These are phyloP conservation scores for Arizona elegans DNA, from an alignment of 2,113 vertebrate species.

Conservation along the genomic window DNA sequence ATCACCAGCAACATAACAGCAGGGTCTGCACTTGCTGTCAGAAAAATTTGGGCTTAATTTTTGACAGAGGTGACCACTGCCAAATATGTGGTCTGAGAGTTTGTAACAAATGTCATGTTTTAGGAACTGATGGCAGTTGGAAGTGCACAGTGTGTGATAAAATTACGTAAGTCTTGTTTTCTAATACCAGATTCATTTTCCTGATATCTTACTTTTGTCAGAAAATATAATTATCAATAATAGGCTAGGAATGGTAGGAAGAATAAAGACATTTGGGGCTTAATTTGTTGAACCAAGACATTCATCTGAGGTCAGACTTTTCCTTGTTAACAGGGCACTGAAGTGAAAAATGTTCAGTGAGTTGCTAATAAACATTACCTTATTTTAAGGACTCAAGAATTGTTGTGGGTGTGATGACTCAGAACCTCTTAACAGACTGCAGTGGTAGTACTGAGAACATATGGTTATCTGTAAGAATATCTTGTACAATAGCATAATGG, in stretches of 20 bases:
- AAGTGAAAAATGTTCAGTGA: neutral
- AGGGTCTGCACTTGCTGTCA: slow-evolving; percentile 85
- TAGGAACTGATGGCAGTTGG: slow-evolving; percentile 69
- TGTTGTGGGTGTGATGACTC: neutral
- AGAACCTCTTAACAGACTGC: neutral
- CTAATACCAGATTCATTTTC: neutral
- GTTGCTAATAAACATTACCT: neutral
- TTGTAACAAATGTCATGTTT: slow-evolving; percentile 77
- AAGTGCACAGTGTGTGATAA: slow-evolving; percentile 88
- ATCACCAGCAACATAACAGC: slow-evolving; percentile 69
- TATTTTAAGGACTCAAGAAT: neutral
- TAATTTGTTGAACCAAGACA: neutral
- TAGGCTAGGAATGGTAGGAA: neutral
- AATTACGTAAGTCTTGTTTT: slow-evolving; percentile 80
- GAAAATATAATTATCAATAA: neutral
- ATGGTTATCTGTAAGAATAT: neutral
- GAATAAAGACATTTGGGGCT: neutral
- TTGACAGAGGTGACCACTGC: slow-evolving; percentile 85
- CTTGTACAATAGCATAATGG: neutral
- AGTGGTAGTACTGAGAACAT: neutral
- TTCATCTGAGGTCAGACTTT: neutral
- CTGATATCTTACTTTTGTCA: neutral
- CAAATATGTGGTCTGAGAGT: slow-evolving; percentile 79
- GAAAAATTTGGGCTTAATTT: slow-evolving; percentile 84
- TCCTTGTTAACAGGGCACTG: neutral